Percentiles rank a stretch among this genome's conserved stretches.
Conservation (phyloP, 1,140 invertebrate genomes). For the Pseudomyrmex gracilis region DNA sequence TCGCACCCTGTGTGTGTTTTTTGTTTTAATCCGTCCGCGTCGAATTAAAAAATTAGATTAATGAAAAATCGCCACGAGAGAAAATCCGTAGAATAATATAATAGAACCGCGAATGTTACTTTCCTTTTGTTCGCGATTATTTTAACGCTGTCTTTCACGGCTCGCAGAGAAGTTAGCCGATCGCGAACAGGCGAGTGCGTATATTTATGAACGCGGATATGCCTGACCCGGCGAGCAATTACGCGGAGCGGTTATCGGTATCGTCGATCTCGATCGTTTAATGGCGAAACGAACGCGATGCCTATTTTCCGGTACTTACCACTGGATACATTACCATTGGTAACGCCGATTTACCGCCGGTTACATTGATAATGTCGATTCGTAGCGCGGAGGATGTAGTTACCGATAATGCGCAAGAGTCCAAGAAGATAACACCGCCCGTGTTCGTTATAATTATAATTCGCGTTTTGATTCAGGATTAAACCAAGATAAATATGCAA, state of each 20-base stretch:
- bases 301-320: slow-evolving; percentile 1
- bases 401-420: slow-evolving; percentile 6
- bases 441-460: slow-evolving; percentile 29
- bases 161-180: background rate
- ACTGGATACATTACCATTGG: slow-evolving; percentile 2
- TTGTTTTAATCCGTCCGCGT: slow-evolving; percentile 6
- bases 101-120: background rate
- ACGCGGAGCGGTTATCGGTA: slow-evolving; percentile 27
- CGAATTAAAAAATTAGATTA: background rate
- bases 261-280: slow-evolving; percentile 33
- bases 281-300: slow-evolving; percentile 29
- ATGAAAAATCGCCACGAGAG: background rate
- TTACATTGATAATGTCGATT: slow-evolving; percentile 8
- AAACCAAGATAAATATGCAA: background rate
- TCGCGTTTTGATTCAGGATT: slow-evolving; percentile 6
- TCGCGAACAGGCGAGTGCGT: background rate
- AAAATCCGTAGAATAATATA: background rate
- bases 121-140: background rate
- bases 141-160: slow-evolving; percentile 22
- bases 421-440: background rate
- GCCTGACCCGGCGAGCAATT: slow-evolving; percentile 38
- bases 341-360: background rate
- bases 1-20: too few relatives aligned
- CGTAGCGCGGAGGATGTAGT: background rate
- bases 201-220: slow-evolving; percentile 42